These are phyloP conservation scores for Bombus cullumanus DNA, from an alignment of 1,140 invertebrate genomes.

Conservation along the genomic window DNA sequence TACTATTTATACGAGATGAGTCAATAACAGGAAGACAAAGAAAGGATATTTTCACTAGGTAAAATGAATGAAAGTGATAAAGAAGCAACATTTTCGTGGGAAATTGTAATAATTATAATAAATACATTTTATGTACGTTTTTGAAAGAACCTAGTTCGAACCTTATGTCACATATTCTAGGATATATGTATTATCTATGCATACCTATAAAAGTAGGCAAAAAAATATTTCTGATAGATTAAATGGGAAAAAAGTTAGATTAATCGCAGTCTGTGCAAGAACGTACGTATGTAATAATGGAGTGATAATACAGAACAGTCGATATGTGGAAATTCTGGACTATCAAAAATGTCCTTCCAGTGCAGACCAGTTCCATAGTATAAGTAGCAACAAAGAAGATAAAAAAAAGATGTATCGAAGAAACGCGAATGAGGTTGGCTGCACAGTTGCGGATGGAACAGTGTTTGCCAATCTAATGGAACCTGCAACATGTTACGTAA, in stretches of 20 bases:
- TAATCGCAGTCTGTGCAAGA: too few relatives aligned
- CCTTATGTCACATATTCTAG: too few relatives aligned
- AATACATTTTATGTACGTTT: too few relatives aligned
- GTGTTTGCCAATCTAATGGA: slow-evolving; percentile 27
- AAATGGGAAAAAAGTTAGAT: too few relatives aligned
- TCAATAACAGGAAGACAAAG: not conserved
- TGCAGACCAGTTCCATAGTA: not conserved
- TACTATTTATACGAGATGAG: slow-evolving; percentile 19
- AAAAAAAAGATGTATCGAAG: slow-evolving; percentile 21
- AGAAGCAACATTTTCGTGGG: too few relatives aligned
- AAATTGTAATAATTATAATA: too few relatives aligned
- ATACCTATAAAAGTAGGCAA: too few relatives aligned
- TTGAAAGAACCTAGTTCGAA: too few relatives aligned
- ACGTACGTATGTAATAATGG: too few relatives aligned
- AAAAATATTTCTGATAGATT: not conserved
- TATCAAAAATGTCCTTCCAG: slow-evolving; percentile 18
- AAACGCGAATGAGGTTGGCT: not conserved
- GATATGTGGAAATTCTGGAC: not conserved
- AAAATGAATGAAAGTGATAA: not conserved
- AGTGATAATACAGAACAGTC: not conserved
- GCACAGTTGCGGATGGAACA: slow-evolving; percentile 31
- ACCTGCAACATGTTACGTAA: slow-evolving; percentile 61
- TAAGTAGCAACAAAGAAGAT: slow-evolving; percentile 6
- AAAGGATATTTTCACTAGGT: not conserved
- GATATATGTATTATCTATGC: too few relatives aligned